These are phyloP conservation scores for Bombus polaris DNA, from an alignment of 1,140 invertebrate species.

Conservation along the genomic window DNA sequence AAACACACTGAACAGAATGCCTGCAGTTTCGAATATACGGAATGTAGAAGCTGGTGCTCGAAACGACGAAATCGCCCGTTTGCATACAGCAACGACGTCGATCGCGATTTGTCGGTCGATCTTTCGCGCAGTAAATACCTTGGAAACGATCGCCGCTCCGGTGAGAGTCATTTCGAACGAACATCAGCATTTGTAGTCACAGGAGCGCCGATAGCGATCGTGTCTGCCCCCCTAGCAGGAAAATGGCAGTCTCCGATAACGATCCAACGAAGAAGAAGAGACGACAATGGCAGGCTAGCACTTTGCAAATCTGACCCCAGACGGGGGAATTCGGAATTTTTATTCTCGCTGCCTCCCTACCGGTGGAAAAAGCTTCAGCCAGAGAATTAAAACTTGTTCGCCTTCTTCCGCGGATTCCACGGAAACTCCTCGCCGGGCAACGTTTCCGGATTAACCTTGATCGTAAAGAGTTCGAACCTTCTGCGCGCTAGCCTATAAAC, in stretches of 20 bases:
- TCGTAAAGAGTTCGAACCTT: background rate
- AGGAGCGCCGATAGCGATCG: slow-evolving; percentile 50
- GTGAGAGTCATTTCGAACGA: slow-evolving; percentile 30
- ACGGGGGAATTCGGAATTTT: slow-evolving; percentile 29
- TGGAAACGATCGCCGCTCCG: slow-evolving; percentile 32
- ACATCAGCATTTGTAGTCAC: slow-evolving; percentile 47
- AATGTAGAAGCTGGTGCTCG: background rate
- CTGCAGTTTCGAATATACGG: background rate
- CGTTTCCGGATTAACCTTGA: slow-evolving; percentile 1
- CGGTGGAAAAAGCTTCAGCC: slow-evolving; percentile 11
- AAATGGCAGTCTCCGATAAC: slow-evolving; percentile 47
- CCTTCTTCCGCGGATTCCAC: background rate
- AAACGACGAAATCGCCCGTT: background rate
- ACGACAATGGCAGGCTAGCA: slow-evolving; percentile 14
- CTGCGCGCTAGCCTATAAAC: background rate
- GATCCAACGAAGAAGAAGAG: slow-evolving; percentile 44
- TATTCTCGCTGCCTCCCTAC: background rate
- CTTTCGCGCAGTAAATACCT: slow-evolving; percentile 39
- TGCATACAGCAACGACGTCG: slow-evolving; percentile 3
- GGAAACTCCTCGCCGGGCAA: background rate
- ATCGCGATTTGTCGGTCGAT: slow-evolving; percentile 35
- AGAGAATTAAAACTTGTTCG: slow-evolving; percentile 23
- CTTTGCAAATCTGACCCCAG: slow-evolving; percentile 57
- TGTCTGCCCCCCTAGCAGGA: background rate
- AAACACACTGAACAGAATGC: background rate